Evolutionary conservation across 2,113 vertebrate genomes (phyloP).

Genomic region (Melospiza melodia): DNA sequence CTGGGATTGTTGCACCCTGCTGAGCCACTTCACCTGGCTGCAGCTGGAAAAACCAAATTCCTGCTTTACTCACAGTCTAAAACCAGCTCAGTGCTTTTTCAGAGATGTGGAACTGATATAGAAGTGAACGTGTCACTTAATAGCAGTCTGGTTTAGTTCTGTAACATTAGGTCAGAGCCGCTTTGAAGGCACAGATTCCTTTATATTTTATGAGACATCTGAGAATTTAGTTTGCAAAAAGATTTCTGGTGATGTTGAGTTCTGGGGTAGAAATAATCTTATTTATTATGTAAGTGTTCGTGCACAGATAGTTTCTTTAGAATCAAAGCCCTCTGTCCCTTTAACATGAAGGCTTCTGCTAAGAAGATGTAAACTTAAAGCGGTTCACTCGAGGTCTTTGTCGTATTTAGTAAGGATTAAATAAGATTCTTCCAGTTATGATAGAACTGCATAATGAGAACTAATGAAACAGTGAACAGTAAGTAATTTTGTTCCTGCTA

Average conservation of each 20-base stretch:
- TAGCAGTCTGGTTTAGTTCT: background rate
- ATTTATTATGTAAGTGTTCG: background rate
- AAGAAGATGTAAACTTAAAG: background rate
- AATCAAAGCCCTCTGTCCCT: background rate
- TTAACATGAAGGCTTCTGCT: background rate
- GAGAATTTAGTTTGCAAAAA: background rate
- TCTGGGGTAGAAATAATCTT: background rate
- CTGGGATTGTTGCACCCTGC: accelerated
- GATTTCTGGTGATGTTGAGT: background rate
- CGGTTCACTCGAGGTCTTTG: background rate
- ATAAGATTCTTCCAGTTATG: background rate
- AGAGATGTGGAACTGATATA: background rate
- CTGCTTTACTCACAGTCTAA: background rate
- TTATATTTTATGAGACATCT: background rate
- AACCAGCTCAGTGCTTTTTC: background rate
- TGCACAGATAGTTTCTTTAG: background rate
- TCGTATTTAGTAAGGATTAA: background rate
- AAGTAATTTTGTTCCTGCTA: background rate
- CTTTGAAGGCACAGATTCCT: background rate
- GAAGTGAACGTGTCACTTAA: background rate
- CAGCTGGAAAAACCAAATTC: background rate
- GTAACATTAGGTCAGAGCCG: background rate
- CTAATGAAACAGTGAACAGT: conserved; percentile 4
- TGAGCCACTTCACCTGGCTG: background rate
- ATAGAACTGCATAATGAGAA: background rate